These are phyloP conservation scores for Sarcophilus harrisii DNA, from an alignment of 2,797 vertebrate genomes.

Conservation along the genomic window DNA sequence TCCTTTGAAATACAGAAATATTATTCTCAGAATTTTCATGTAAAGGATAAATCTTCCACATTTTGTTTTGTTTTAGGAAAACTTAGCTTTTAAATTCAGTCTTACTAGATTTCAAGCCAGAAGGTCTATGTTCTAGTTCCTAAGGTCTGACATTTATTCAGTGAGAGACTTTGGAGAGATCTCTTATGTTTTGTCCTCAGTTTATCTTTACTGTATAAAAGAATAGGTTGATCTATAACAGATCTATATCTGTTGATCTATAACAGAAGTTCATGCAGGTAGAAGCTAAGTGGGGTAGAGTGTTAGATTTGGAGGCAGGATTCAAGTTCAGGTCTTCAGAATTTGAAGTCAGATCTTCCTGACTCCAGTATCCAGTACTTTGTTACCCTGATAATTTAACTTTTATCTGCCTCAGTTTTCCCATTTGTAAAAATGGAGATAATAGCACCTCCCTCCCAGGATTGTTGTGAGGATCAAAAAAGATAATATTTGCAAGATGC, in stretches of 20 bases:
- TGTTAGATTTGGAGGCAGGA: neutral
- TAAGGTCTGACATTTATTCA: neutral
- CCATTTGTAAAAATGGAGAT: neutral
- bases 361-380: neutral
- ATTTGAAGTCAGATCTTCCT: neutral
- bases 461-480: neutral
- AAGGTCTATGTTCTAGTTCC: neutral
- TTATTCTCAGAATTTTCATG: neutral
- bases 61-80: neutral
- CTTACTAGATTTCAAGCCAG: neutral
- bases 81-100: neutral
- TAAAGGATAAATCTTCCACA: neutral
- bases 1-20: neutral
- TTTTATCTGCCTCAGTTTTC: neutral
- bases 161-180: neutral
- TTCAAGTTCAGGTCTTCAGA: neutral
- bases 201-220: neutral
- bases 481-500: neutral
- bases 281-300: neutral
- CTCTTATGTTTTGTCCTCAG: neutral
- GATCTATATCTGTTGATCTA: neutral
- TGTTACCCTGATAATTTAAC: neutral
- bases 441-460: neutral
- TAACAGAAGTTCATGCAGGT: neutral
- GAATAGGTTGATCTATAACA: neutral